Base-by-base conservation (phyloP, 2,113 vertebrate genomes). In the Etheostoma cragini region DNA sequence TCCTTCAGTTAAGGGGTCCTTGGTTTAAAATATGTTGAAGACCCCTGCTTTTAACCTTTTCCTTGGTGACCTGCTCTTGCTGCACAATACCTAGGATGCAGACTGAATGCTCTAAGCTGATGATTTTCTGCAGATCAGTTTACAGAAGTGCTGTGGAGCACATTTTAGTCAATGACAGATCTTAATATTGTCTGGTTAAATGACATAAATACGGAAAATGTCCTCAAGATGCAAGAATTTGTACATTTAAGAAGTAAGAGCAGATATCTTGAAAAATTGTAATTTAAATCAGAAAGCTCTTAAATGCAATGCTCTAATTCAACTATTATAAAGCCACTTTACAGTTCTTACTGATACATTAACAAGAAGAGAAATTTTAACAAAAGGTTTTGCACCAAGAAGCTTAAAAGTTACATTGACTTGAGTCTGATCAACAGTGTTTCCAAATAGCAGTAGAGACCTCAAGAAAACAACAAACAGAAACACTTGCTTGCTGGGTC, bases 381-480 rank as follows among this genome's bases (percentile, higher is more conserved):
- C 52, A 22, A 50, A 67, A 21, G 21, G 11, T 12, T 14, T 22
- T 56, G 35, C n/a, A 71, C 35, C n/a, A 24, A 17, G 33, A 54
- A 22, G 42, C 22, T 45, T 11, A 42, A 24, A 24, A 13, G n/a
- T n/a, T 30, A 19, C 21, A 4, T 3, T 7, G 0, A 30, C 14
- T 30, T 7, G 33, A 30, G 1, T 50, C 46, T 3, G 15, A 62
- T 38, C 42, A 0, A 17, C 50, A 17, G 53, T 53, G 21, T 64
- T 58, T 72, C n/a, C 22, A 73, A 68, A 60, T 22, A 30, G 56
- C 62, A 26, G 49, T 17, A 10, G 4, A 68, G 62, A 19, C 24
- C 1, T 63, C 72, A 26, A 6, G 13, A 65, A 26, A 24, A 17
- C 58, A 49, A 49, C 45, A 35, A 49, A 50, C 33, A 46, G 5